These are phyloP conservation scores for Lasiurus cinereus DNA, from an alignment of 2,113 vertebrate species.

Conservation along the genomic window DNA sequence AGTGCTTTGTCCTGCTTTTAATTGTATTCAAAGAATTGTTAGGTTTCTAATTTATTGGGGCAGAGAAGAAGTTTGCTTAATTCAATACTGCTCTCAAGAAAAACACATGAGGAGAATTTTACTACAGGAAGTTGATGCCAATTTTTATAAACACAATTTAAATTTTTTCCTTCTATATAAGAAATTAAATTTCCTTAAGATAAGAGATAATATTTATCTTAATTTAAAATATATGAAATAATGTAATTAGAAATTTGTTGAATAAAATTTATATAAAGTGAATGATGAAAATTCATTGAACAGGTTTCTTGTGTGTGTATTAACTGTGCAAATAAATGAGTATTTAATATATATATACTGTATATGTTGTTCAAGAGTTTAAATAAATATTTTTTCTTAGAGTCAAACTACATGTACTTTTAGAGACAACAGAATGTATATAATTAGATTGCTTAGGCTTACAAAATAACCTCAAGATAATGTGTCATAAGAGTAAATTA, in stretches of 20 bases:
- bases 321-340: background rate
- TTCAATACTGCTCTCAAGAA: background rate
- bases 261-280: background rate
- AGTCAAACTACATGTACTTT: background rate
- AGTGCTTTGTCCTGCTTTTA: background rate
- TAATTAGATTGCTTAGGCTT: background rate
- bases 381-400: conserved; percentile 27
- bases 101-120: background rate
- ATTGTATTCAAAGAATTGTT: background rate
- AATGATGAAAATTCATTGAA: background rate
- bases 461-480: background rate
- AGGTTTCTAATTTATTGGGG: background rate
- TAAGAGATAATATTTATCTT: background rate
- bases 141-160: background rate
- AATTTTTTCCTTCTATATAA: background rate
- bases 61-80: background rate
- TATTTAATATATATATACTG: background rate
- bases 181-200: background rate
- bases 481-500: background rate
- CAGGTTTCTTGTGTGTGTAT: background rate
- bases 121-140: background rate
- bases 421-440: background rate
- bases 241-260: background rate
- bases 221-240: background rate
- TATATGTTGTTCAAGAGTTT: background rate